Evolutionary conservation across 1,140 invertebrate genomes (phyloP).

Genomic region (Saccostrea echinata): DNA sequence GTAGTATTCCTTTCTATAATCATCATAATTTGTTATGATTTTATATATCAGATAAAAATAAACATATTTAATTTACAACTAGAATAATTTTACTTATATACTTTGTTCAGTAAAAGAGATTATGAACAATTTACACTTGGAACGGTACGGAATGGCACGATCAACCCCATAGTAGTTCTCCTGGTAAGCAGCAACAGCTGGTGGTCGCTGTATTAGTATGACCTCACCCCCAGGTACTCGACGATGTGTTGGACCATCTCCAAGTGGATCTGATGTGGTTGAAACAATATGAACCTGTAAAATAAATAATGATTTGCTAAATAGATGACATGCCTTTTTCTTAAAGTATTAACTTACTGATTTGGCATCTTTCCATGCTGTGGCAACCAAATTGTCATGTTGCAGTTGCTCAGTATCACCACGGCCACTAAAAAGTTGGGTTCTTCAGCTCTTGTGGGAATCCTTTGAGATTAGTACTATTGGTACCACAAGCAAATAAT

Average conservation of each 20-base stretch:
- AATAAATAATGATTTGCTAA: not conserved
- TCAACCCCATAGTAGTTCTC: conserved; percentile 40
- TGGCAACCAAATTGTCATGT: conserved; percentile 1
- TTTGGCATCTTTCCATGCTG: conserved; percentile 29
- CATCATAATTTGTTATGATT: too few relatives aligned
- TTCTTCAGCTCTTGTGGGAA: not conserved
- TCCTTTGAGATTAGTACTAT: not conserved
- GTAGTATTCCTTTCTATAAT: too few relatives aligned
- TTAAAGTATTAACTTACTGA: not conserved
- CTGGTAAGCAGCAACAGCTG: conserved; percentile 9
- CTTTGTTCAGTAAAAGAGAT: too few relatives aligned
- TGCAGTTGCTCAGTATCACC: conserved; percentile 27
- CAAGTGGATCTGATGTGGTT: too few relatives aligned
- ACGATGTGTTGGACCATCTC: too few relatives aligned
- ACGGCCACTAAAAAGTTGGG: conserved; percentile 32
- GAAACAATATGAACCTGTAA: not conserved
- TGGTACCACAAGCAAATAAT: conserved; percentile 38
- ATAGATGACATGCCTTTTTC: too few relatives aligned
- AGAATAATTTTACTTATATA: too few relatives aligned
- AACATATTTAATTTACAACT: too few relatives aligned
- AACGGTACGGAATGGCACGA: not conserved
- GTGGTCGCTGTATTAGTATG: not conserved
- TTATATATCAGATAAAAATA: too few relatives aligned
- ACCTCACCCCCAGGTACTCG: too few relatives aligned
- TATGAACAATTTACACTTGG: too few relatives aligned